Evolutionary conservation across 1,140 invertebrate species (phyloP).

Genomic region (Hylaeus anthracinus): DNA sequence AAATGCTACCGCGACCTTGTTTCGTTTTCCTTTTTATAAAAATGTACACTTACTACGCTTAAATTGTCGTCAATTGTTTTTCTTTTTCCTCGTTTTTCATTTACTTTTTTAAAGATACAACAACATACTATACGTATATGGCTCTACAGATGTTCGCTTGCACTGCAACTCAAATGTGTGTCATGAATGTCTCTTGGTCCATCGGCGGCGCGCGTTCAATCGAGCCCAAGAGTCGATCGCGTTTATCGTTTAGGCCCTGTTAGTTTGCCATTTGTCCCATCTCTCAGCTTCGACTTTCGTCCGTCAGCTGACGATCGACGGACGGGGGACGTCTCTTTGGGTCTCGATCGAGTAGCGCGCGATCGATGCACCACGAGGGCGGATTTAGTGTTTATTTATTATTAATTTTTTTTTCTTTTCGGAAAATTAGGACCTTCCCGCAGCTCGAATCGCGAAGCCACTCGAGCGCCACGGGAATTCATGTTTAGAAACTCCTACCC

Average conservation of each 20-base stretch:
- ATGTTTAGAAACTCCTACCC: slow-evolving; percentile 80
- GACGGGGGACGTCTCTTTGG: neutral
- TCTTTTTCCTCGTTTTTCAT: slow-evolving; percentile 30
- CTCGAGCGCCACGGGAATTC: slow-evolving; percentile 69
- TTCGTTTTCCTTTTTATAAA: slow-evolving; percentile 52
- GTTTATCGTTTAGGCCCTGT: slow-evolving; percentile 50
- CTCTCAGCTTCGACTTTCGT: neutral
- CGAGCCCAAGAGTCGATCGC: slow-evolving; percentile 25
- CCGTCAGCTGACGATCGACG: neutral
- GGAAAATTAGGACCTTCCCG: slow-evolving; percentile 73
- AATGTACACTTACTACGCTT: slow-evolving; percentile 76
- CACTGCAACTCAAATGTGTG: slow-evolving; percentile 81
- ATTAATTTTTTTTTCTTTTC: slow-evolving; percentile 67
- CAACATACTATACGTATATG: slow-evolving; percentile 82
- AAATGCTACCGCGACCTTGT: slow-evolving; percentile 67
- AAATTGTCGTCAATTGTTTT: slow-evolving; percentile 49
- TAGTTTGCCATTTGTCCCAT: slow-evolving; percentile 31
- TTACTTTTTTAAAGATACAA: slow-evolving; percentile 78
- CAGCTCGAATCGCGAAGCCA: slow-evolving; percentile 54
- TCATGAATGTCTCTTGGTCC: slow-evolving; percentile 69
- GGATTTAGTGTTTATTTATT: slow-evolving; percentile 64
- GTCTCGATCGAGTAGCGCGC: slow-evolving; percentile 41
- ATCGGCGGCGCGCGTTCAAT: slow-evolving; percentile 48
- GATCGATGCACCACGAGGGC: slow-evolving; percentile 47
- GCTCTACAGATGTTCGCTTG: slow-evolving; percentile 82